Evolutionary conservation across 2,113 vertebrate species (phyloP).

Genomic region (Falcunculus frontatus): DNA sequence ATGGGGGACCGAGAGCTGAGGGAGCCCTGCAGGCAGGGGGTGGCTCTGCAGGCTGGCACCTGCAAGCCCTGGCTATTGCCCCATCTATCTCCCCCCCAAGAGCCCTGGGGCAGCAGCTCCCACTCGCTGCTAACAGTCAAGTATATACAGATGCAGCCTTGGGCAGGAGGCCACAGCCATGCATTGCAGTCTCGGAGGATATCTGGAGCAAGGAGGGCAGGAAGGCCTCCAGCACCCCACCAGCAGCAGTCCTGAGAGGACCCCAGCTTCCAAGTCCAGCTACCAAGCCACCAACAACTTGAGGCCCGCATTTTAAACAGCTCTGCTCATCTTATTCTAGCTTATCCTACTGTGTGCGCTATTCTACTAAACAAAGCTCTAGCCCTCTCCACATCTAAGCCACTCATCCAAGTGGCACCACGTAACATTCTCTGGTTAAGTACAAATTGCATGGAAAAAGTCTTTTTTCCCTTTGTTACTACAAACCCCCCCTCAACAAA

Average conservation of each 20-base stretch:
- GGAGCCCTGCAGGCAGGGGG: neutral
- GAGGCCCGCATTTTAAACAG: neutral
- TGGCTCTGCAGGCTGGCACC: neutral
- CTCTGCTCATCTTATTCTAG: neutral
- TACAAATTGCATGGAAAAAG: neutral
- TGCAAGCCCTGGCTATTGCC: neutral
- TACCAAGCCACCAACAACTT: neutral
- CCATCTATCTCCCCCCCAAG: neutral
- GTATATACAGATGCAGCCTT: neutral
- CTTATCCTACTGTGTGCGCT: neutral
- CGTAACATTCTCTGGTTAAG: neutral
- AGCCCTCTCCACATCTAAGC: neutral
- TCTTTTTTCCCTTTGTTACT: neutral
- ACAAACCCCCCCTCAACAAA: neutral
- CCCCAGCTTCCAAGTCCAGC: neutral
- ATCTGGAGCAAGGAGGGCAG: neutral
- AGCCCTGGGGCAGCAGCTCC: neutral
- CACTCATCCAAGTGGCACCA: neutral
- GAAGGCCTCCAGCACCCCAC: neutral
- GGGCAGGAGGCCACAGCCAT: neutral
- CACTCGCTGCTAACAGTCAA: neutral
- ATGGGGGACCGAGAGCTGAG: accelerated
- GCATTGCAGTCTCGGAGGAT: neutral
- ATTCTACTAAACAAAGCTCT: neutral
- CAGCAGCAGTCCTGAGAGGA: neutral